Base-by-base conservation (phyloP, 2,797 vertebrate genomes). In the Sylvia borin region DNA sequence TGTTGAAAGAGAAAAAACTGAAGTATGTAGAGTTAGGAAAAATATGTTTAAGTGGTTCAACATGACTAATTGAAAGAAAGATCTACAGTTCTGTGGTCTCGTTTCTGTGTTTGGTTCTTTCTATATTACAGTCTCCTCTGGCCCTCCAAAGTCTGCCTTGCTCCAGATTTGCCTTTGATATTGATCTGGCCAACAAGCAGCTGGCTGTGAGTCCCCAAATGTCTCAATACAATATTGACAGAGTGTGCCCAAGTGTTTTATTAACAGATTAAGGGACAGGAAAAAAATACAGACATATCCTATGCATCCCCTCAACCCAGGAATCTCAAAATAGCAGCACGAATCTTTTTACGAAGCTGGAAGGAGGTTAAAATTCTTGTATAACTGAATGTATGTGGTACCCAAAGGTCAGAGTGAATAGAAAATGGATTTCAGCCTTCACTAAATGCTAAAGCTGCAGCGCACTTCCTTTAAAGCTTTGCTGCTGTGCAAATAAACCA, bases 111-210 rank as follows among this genome's bases (percentile, higher is more conserved):
- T 93, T 87, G 61, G 18, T 81, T 92, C 55, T 86, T 88, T 91
- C 54, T 85, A 10, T 74, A 34, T 24, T 43, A 7, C 26, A 66
- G 7, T 25, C 38, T 83, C 50, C 66, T 75, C 65, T 34, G 10
- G 70, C 51, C 14, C 31, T 88, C 70, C 21, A 8, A 85, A 92
- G 64, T 57, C 48, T 74, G 31, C 29, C 71, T 79, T 93, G 58
- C 85, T 95, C 72, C 73, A 92, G 68, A 77, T 95, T 93, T 94
- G 82, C n/a, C 62, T 95, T 94, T 95, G 80, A 89, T 88, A 93
- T 71, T 66, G 83, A 93, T 92, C 66, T 76, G 93, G 73, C 51
- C 76, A 93, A 81, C 67, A 91, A 90, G 57, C 71, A 94, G 74
- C 88, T 94, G 88, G 19, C 61, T 95, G 27, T 74, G 86, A 93